Conservation (phyloP, 2,797 vertebrate genomes). For the Nothura maculosa region DNA sequence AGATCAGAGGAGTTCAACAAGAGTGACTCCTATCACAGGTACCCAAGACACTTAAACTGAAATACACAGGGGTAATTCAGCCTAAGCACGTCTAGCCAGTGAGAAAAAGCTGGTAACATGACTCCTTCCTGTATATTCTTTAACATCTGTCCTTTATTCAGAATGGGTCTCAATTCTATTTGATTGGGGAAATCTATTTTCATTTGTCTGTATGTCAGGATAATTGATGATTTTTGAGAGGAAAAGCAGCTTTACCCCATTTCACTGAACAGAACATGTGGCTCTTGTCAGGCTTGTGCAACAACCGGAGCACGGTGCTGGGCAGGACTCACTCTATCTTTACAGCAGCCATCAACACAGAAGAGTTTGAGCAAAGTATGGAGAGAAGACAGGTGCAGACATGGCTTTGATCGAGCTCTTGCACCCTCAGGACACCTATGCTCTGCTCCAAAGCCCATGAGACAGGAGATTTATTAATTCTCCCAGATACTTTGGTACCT, state of each 20-base stretch:
- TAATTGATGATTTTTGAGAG: not conserved
- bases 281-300: not conserved
- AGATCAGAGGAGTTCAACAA: not conserved
- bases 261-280: not conserved
- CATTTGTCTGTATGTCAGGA: not conserved
- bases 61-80: rapidly evolving
- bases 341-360: not conserved
- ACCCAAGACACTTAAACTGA: not conserved
- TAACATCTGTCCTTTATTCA: not conserved
- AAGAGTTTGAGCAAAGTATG: no score
- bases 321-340: no score
- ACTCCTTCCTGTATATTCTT: not conserved
- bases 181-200: not conserved
- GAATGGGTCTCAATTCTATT: not conserved
- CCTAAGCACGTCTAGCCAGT: not conserved
- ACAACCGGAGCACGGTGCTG: no score
- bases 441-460: not conserved
- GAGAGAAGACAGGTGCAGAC: not conserved
- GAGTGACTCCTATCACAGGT: not conserved
- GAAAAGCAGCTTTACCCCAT: not conserved
- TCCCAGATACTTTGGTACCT: not conserved
- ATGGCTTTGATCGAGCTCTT: not conserved
- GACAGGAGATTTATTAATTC: not conserved
- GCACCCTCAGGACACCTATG: not conserved
- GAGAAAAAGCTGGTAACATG: not conserved